phyloP scores from a whole-genome alignment of 2,888 invertebrate species.

The Phyllotreta cruciferae region DNA sequence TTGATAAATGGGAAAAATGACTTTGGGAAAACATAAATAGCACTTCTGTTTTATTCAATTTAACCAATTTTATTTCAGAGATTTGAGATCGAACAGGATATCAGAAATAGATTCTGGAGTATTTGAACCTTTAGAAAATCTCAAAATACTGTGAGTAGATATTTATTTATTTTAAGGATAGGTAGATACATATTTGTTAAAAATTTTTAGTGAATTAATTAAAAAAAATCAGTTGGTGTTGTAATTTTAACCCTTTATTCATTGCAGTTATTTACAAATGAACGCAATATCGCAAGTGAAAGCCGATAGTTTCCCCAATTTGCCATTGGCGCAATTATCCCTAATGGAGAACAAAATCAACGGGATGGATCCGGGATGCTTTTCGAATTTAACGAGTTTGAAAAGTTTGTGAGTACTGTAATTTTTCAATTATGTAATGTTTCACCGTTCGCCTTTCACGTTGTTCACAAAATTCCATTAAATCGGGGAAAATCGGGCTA shows the following conservation, averaged over 20 bases:
- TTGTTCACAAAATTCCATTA: too few species aligned
- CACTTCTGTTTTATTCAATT: not conserved
- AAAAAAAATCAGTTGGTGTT: too few species aligned
- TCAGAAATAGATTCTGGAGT: conserved; percentile 54
- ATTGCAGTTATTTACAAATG: conserved; percentile 57
- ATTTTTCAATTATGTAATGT: conserved; percentile 2
- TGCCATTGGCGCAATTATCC: conserved; percentile 60
- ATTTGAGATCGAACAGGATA: conserved; percentile 62
- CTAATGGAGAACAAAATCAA: conserved; percentile 61
- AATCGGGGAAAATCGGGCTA: too few species aligned
- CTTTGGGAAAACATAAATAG: not conserved
- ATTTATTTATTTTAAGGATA: conserved; percentile 8
- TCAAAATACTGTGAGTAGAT: conserved; percentile 61
- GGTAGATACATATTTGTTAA: too few species aligned
- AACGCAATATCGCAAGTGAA: conserved; percentile 57
- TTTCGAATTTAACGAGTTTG: conserved; percentile 57
- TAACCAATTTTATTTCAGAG: conserved; percentile 55
- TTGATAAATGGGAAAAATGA: not conserved
- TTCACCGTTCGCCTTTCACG: not conserved
- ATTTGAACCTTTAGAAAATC: conserved; percentile 57
- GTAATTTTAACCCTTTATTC: conserved; percentile 1
- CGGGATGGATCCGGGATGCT: conserved; percentile 54
- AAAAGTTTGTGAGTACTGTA: conserved; percentile 60
- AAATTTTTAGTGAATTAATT: too few species aligned
- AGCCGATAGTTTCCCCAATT: conserved; percentile 55